These are phyloP conservation scores for Aradophagus sp. DNA, from an alignment of 1,140 invertebrate species.

Conservation along the genomic window DNA sequence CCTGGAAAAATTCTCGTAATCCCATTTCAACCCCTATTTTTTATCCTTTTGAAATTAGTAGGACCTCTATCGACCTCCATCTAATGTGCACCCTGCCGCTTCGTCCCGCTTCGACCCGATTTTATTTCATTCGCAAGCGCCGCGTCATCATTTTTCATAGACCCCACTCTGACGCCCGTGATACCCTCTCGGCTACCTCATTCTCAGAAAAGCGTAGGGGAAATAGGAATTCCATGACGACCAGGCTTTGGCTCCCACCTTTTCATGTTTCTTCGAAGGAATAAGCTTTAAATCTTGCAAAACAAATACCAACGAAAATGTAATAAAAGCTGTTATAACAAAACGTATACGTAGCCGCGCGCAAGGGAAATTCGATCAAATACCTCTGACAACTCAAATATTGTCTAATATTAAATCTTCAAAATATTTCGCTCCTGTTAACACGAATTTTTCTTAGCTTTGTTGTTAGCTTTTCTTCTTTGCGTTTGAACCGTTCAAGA, in stretches of 20 bases:
- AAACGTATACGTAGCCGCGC: constrained; percentile 12
- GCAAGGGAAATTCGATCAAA: not conserved
- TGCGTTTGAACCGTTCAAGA: too few relatives aligned
- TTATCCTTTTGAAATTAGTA: constrained; percentile 47
- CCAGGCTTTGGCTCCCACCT: constrained; percentile 39
- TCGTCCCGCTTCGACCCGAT: constrained; percentile 64
- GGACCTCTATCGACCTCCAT: constrained; percentile 53
- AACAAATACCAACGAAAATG: constrained; percentile 37
- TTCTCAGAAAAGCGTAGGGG: constrained; percentile 55
- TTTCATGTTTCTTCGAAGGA: constrained; percentile 27
- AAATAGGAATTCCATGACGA: constrained; percentile 60
- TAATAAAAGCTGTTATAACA: constrained; percentile 36
- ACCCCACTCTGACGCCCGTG: constrained; percentile 52
- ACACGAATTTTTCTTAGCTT: too few relatives aligned
- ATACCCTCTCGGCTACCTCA: constrained; percentile 44
- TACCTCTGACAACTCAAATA: too few relatives aligned
- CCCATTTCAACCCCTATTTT: constrained; percentile 43
- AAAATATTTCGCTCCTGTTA: too few relatives aligned
- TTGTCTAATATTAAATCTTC: too few relatives aligned
- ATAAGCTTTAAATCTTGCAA: constrained; percentile 46
- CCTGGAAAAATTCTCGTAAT: constrained; percentile 26
- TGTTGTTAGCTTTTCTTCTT: too few relatives aligned
- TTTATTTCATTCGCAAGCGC: constrained; percentile 72
- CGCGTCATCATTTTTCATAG: constrained; percentile 75
- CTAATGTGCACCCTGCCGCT: constrained; percentile 56